Evolutionary conservation across 2,797 vertebrate genomes (phyloP).

Genomic region (Chiropotes sagulatus): DNA sequence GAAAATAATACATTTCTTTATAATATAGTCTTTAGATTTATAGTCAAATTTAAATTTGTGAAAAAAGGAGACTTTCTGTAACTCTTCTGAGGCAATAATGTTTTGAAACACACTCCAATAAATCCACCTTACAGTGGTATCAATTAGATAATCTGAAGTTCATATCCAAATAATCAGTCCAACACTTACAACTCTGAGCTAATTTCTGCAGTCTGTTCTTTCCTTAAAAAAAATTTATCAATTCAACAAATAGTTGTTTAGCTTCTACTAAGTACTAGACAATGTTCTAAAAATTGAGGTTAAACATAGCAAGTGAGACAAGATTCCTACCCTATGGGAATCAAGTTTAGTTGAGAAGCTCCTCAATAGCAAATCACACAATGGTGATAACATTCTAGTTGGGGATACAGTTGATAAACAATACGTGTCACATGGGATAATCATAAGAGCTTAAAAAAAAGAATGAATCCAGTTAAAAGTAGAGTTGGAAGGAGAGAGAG

Average conservation of each 20-base stretch:
- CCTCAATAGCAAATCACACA: neutral
- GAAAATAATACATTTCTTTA: neutral
- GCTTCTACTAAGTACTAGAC: neutral
- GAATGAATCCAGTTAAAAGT: neutral
- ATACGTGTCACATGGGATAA: neutral
- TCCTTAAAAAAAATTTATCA: neutral
- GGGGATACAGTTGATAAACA: neutral
- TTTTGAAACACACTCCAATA: neutral
- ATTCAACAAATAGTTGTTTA: neutral
- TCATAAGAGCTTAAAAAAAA: neutral
- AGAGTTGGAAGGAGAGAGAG: neutral
- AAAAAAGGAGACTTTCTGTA: neutral
- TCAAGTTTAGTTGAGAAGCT: neutral
- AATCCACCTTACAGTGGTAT: neutral
- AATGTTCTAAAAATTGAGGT: neutral
- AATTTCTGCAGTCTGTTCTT: neutral
- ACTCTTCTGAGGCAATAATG: neutral
- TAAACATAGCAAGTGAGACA: neutral
- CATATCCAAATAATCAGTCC: neutral
- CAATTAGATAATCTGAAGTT: neutral
- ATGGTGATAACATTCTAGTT: neutral
- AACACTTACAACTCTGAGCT: neutral
- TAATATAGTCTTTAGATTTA: neutral
- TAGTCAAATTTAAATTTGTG: neutral
- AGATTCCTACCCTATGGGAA: neutral